phyloP scores from a whole-genome alignment of 2,797 vertebrate species.

The Rhinophrynus dorsalis region DNA sequence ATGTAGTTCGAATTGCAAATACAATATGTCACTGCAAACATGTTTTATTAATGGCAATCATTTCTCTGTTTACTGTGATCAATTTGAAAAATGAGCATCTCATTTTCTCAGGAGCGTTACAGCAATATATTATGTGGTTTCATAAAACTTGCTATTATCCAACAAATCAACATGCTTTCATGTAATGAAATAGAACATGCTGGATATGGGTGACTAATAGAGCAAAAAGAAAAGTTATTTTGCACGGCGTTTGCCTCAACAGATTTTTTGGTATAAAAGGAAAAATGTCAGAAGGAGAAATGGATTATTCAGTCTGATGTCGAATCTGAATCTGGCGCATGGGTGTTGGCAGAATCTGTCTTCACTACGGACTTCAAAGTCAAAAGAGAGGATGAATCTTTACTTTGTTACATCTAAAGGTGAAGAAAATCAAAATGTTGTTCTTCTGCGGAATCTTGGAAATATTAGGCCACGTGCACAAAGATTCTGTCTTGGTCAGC shows the following conservation, averaged over 20 bases:
- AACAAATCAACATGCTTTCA: constrained; percentile 37
- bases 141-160: constrained; percentile 39
- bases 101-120: constrained; percentile 31
- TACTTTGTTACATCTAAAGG: background rate
- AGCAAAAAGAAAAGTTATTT: constrained; percentile 1
- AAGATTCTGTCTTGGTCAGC: too few relatives aligned
- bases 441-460: too few relatives aligned
- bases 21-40: constrained; percentile 34
- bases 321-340: background rate
- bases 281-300: background rate
- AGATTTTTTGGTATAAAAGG: background rate
- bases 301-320: background rate
- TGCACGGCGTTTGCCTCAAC: background rate
- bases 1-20: constrained; percentile 19
- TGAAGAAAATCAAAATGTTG: too few relatives aligned
- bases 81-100: constrained; percentile 46
- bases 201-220: constrained; percentile 10
- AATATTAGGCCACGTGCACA: too few relatives aligned
- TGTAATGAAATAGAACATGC: constrained; percentile 32
- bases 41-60: constrained; percentile 44
- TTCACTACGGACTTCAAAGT: background rate
- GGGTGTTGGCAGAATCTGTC: too few relatives aligned
- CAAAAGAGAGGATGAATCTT: background rate
- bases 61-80: constrained; percentile 45
- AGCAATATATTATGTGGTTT: constrained; percentile 26